Conservation (phyloP, 2,113 vertebrate species). For the Pleuronectes platessa region DNA sequence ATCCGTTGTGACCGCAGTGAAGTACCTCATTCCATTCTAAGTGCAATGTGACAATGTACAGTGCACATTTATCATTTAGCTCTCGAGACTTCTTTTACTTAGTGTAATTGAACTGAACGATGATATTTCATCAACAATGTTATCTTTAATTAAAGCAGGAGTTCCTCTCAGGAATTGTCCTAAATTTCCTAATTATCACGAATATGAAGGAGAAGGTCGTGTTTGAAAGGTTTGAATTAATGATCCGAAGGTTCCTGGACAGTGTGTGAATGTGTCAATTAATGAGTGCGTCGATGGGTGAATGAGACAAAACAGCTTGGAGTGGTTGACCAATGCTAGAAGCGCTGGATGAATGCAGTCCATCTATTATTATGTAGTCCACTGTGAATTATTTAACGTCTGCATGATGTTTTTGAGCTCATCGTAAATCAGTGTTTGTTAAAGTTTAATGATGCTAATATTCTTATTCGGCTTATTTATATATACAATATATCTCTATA, state of each 20-base stretch:
- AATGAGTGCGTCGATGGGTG: too few species aligned
- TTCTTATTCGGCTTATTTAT: too few species aligned
- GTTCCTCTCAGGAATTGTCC: not conserved
- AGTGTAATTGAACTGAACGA: not conserved
- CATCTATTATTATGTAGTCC: not conserved
- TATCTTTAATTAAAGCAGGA: not conserved
- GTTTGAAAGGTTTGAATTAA: not conserved
- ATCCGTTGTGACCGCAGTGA: too few species aligned
- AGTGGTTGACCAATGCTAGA: not conserved
- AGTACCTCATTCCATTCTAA: not conserved
- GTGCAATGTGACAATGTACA: not conserved
- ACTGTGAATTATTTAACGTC: not conserved
- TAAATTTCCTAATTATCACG: not conserved
- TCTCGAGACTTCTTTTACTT: not conserved
- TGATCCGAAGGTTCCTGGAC: not conserved
- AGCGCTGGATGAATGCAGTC: not conserved
- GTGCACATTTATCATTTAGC: not conserved
- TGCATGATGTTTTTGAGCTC: constrained; percentile 1
- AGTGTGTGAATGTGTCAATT: not conserved
- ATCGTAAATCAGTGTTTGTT: not conserved
- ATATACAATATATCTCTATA: too few species aligned
- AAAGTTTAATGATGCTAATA: not conserved
- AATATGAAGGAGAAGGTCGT: not conserved
- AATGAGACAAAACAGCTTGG: not conserved
- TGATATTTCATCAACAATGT: not conserved